Percentiles rank a stretch among this genome's conserved stretches.
Conservation (phyloP, 2,888 invertebrate species). For the Atherix ibis region DNA sequence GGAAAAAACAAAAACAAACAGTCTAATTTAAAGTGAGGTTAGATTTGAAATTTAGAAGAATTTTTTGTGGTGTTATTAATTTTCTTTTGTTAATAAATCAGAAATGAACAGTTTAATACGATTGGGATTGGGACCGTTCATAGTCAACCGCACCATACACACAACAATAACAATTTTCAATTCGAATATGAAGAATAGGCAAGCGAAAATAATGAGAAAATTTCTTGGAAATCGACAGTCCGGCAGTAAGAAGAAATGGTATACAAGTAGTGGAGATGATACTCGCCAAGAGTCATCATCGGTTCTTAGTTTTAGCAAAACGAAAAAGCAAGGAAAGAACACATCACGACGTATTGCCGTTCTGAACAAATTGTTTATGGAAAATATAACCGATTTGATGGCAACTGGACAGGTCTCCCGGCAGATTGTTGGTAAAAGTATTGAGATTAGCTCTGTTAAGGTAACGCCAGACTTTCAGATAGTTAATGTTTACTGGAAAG, state of each 20-base stretch:
- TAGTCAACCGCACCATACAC: too few relatives aligned
- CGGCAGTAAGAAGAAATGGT: slow-evolving; percentile 27
- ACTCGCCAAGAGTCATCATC: slow-evolving; percentile 9
- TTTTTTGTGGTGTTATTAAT: too few relatives aligned
- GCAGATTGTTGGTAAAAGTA: slow-evolving; percentile 44
- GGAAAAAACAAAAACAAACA: too few relatives aligned
- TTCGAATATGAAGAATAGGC: too few relatives aligned
- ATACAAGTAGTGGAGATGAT: slow-evolving; percentile 13
- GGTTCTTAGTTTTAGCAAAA: slow-evolving; percentile 23
- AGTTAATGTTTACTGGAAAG: slow-evolving; percentile 59
- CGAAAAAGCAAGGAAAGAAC: slow-evolving; percentile 37
- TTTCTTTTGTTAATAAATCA: too few relatives aligned
- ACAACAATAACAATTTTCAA: too few relatives aligned
- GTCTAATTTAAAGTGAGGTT: too few relatives aligned
- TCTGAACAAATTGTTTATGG: slow-evolving; percentile 69
- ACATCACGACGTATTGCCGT: slow-evolving; percentile 45
- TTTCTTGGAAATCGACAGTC: slow-evolving; percentile 22
- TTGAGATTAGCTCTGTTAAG: slow-evolving; percentile 58
- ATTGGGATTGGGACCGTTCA: too few relatives aligned
- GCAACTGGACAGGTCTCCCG: slow-evolving; percentile 50
- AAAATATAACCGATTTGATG: slow-evolving; percentile 61
- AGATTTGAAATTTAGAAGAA: too few relatives aligned
- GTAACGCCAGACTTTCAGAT: slow-evolving; percentile 47
- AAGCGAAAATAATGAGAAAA: slow-evolving; percentile 25
- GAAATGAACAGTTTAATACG: too few relatives aligned